phyloP scores from a whole-genome alignment of 2,113 vertebrate species.

The Varanus komodoensis region DNA sequence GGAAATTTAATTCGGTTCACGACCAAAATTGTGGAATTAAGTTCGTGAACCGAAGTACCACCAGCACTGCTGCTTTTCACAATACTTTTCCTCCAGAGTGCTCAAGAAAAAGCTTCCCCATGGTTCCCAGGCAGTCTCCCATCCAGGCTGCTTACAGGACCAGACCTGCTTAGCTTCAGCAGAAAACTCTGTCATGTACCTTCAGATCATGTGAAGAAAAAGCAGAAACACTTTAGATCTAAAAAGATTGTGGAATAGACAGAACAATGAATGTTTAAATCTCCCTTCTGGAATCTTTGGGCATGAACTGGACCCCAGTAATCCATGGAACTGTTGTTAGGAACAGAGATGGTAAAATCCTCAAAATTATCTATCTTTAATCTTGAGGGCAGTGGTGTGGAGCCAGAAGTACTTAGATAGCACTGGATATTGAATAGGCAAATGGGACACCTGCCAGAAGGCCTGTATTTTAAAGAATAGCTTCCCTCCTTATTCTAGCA shows the following conservation, averaged over 20 bases:
- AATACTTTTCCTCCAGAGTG: background rate
- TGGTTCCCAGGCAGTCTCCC: background rate
- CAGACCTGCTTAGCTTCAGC: background rate
- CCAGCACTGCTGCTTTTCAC: background rate
- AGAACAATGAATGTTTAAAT: conserved; percentile 5
- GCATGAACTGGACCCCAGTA: conserved; percentile 17
- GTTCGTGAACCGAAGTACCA: no score
- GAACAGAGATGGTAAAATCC: conserved; percentile 6
- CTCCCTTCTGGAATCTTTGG: background rate
- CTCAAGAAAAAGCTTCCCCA: background rate
- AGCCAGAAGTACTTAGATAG: conserved; percentile 1
- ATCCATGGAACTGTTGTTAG: background rate
- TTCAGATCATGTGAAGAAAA: background rate
- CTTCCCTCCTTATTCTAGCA: background rate
- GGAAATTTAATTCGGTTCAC: no score
- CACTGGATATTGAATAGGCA: background rate
- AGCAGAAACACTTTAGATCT: background rate
- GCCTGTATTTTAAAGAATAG: background rate
- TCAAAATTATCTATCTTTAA: background rate
- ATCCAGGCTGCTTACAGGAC: background rate
- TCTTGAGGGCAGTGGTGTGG: background rate
- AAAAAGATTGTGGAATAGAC: background rate
- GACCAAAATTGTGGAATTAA: no score
- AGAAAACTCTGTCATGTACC: background rate
- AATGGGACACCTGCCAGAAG: background rate